Base-by-base conservation (phyloP, 1,140 invertebrate species). In the Eciton burchellii region DNA sequence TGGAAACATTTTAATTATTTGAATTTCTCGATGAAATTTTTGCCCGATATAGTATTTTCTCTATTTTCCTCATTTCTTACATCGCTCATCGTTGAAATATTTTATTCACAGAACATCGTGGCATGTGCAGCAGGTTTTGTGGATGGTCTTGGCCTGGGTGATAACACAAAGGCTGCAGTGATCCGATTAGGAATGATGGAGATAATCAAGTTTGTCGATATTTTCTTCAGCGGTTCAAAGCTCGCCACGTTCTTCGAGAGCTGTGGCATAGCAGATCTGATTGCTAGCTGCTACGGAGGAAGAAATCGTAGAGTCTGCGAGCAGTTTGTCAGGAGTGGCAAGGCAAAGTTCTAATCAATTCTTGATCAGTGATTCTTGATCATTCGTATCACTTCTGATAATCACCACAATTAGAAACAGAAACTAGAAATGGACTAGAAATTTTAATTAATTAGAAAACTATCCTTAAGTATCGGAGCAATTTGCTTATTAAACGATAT, bases 101-200 rank as follows among this genome's bases (percentile, higher is more conserved):
- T 45, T 81, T 76, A 74, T 71, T 86, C 89, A 84, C 84, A 97
- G 97, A 98, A 98, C 91, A 96, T 98, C 81, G 97, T 98, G 9
- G 97, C 97, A 19, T 97, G 97, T 88, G 97, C 95, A 11, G 97
- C 97, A 70, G 97, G 97, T 60, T 97, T 98, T 90, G 95, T 96
- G 5, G 97, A 98, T 92, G 97, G 97, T 56, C 92, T 98, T 14
- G 95, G 94, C 1, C 95, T 95, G 65, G 97, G 97, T 8, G 97
- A 98, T 88, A 98, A 98, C 91, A 98, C 97, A 3, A 98, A 98
- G 92, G 97, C 97, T 9, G 97, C 97, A 56, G 95, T 98, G 3
- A 97, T 98, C 82, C 94, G 97, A 87, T 92, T 98, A 57, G 97
- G 97, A 1, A 92, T 97, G 3, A 97, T 97, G 96, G 97, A 97